Base-by-base conservation (phyloP, 1,140 invertebrate genomes). In the Cheumatopsyche charites region DNA sequence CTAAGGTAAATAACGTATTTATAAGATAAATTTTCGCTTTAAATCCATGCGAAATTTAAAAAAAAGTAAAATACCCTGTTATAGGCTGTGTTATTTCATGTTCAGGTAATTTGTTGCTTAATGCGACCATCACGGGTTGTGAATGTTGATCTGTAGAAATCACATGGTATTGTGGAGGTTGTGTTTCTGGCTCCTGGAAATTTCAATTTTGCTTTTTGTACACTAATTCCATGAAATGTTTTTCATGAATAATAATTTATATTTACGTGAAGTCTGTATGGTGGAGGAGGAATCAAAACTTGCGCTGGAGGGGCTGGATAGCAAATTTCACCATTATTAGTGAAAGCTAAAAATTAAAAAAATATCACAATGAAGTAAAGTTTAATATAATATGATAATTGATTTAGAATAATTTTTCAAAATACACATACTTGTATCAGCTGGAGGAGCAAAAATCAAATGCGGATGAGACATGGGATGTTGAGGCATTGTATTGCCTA, bases 81-180 rank as follows among this genome's bases (percentile, higher is more conserved):
- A 68, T 4, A 4, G 15, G 47, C 26, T 52, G 63, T 4, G 66
- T 15, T 15, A 68, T 58, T 52, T 68, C 66, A 26, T 45, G 45
- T n/a, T 67, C 63, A 6, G 63, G 42, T 15, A 63, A 42, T 26
- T 67, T 67, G n/a, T 67, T 67, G 43, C 63, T 49, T n/a, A 67
- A 26, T 36, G 66, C 26, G 7, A 68, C 47, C 25, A 68, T 49
- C 2, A 67, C 45, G 15, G 63, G 19, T 21, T 67, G 63, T 26
- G 23, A 23, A 58, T 67, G 63, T 6, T 67, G 42, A 23, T 47
- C 43, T 11, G 42, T 5, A 42, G 62, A 45, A 17, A 45, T 42
- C 1, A 67, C 6, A 58, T 25, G 21, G 55, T 68, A 68, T 36
- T 36, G 29, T 19, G 47, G 66, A 1, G 23, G 49, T 68, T 68